Conservation (phyloP, 2,888 invertebrate species). For the Epistrophe eligans region DNA sequence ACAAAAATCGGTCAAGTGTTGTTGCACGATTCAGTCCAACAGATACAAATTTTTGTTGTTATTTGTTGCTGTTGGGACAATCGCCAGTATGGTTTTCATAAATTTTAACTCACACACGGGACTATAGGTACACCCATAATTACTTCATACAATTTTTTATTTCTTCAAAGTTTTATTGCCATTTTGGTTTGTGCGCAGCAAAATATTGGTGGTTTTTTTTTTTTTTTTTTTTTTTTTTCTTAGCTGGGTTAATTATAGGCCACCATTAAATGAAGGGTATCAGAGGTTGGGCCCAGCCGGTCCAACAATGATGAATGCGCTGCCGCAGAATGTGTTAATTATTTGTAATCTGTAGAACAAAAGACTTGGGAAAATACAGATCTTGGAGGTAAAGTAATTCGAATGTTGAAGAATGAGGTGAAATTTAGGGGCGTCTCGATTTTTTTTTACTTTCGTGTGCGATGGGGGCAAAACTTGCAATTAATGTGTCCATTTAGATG, state of each 20-base stretch:
- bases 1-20: constrained; percentile 76
- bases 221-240: not conserved
- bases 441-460: constrained; percentile 15
- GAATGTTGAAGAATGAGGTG: constrained; percentile 69
- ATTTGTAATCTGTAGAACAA: constrained; percentile 72
- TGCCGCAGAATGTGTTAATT: constrained; percentile 76
- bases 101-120: constrained; percentile 44
- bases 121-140: constrained; percentile 74
- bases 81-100: constrained; percentile 66
- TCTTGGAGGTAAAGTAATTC: constrained; percentile 41
- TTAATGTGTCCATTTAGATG: constrained; percentile 72
- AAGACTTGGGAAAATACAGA: constrained; percentile 30
- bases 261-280: constrained; percentile 75
- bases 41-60: constrained; percentile 5
- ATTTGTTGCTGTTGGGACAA: constrained; percentile 24
- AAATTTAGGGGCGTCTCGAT: constrained; percentile 69
- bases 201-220: constrained; percentile 21
- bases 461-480: constrained; percentile 49
- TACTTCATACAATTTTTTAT: constrained; percentile 43
- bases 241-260: constrained; percentile 71
- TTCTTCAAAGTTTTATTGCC: constrained; percentile 38
- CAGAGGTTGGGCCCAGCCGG: constrained; percentile 57
- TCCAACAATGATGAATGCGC: constrained; percentile 62
- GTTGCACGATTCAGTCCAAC: constrained; percentile 27
- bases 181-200: constrained; percentile 49